These are phyloP conservation scores for Uloborus diversus DNA, from an alignment of 1,140 invertebrate genomes.

Conservation along the genomic window DNA sequence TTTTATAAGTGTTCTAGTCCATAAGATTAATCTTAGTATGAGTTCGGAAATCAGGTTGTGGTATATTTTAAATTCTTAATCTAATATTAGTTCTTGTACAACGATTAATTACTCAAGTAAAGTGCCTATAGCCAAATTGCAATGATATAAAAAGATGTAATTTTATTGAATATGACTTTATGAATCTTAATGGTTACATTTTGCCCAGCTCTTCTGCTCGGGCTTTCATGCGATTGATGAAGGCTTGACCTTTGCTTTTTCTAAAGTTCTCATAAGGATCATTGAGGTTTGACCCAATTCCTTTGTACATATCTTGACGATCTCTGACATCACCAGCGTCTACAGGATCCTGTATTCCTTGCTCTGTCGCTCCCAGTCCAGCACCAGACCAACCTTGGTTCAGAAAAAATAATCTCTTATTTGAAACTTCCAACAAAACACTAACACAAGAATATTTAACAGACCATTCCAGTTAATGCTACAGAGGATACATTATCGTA, in stretches of 20 bases:
- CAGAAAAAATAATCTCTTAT: not conserved
- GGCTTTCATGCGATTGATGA: conserved; percentile 95
- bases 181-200: conserved; percentile 37
- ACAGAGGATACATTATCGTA: too few relatives aligned
- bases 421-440: not conserved
- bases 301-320: conserved; percentile 89
- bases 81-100: too few relatives aligned
- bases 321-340: conserved; percentile 91
- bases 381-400: conserved; percentile 83
- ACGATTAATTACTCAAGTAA: too few relatives aligned
- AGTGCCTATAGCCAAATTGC: too few relatives aligned
- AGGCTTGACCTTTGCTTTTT: conserved; percentile 95
- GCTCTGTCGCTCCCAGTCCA: conserved; percentile 89
- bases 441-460: too few relatives aligned
- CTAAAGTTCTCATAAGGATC: conserved; percentile 97
- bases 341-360: conserved; percentile 94
- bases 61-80: too few relatives aligned
- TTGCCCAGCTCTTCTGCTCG: conserved; percentile 77
- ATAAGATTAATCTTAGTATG: too few relatives aligned
- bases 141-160: too few relatives aligned
- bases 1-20: too few relatives aligned
- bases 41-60: too few relatives aligned
- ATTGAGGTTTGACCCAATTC: conserved; percentile 75
- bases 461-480: too few relatives aligned
- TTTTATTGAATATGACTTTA: too few relatives aligned